Conservation (phyloP, 2,888 invertebrate species). For the Agrypnus murinus region DNA sequence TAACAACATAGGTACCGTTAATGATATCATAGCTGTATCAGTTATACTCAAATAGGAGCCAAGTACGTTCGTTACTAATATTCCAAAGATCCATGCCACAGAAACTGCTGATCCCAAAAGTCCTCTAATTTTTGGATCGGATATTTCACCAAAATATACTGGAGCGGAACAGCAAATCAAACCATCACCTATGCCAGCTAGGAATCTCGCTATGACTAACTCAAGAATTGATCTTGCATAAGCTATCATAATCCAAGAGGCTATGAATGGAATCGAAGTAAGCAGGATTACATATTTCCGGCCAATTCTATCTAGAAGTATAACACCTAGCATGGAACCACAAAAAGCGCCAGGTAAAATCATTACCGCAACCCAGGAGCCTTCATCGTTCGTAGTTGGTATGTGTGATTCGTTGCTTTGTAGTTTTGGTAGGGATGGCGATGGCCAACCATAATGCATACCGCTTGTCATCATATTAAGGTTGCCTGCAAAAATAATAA, state of each 20-base stretch:
- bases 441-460: constrained; percentile 75
- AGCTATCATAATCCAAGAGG: constrained; percentile 79
- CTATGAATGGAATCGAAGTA: constrained; percentile 76
- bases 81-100: constrained; percentile 74
- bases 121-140: constrained; percentile 75
- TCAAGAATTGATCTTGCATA: constrained; percentile 74
- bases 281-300: constrained; percentile 79
- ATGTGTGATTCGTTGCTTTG: constrained; percentile 70
- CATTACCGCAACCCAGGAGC: constrained; percentile 79
- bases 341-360: constrained; percentile 78
- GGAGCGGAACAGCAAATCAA: constrained; percentile 71
- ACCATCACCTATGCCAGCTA: constrained; percentile 77
- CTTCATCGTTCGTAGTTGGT: constrained; percentile 72
- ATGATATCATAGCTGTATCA: constrained; percentile 73
- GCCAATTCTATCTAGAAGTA: constrained; percentile 79
- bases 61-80: constrained; percentile 77
- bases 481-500: constrained; percentile 62
- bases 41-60: constrained; percentile 75
- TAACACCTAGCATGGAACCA: constrained; percentile 77
- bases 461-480: constrained; percentile 65
- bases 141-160: constrained; percentile 78
- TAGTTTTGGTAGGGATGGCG: constrained; percentile 75
- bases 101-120: constrained; percentile 78
- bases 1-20: constrained; percentile 75
- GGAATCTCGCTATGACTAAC: constrained; percentile 72